Conservation (phyloP, 2,797 vertebrate genomes). For the Pseudopleuronectes americanus region DNA sequence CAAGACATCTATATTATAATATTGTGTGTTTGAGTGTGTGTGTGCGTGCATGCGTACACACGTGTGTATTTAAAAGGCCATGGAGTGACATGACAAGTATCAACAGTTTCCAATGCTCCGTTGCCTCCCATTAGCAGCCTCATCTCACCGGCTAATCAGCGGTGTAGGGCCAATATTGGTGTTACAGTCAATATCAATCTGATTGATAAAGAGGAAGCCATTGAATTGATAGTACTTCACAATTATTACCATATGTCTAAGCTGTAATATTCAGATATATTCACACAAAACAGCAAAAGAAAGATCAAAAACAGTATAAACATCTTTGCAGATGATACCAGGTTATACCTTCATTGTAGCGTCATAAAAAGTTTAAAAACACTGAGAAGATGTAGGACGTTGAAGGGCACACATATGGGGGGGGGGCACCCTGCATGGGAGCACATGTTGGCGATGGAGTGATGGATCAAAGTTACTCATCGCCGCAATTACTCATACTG, state of each 20-base stretch:
- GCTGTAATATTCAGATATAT: slow-evolving; percentile 52
- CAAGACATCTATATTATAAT: slow-evolving; percentile 41
- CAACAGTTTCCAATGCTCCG: slow-evolving; percentile 29
- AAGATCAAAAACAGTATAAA: slow-evolving; percentile 45
- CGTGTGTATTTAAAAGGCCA: slow-evolving; percentile 15
- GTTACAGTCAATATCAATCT: slow-evolving; percentile 43
- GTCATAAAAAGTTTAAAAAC: slow-evolving; percentile 34
- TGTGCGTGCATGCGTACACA: slow-evolving; percentile 4
- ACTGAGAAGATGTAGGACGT: slow-evolving; percentile 38
- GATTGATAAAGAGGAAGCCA: slow-evolving; percentile 55
- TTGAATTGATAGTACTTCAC: slow-evolving; percentile 72
- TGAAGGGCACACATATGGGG: slow-evolving; percentile 45
- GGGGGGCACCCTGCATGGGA: slow-evolving; percentile 20
- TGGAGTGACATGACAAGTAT: slow-evolving; percentile 26
- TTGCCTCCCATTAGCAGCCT: slow-evolving; percentile 38
- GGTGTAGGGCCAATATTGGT: slow-evolving; percentile 61
- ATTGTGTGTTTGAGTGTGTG: slow-evolving; percentile 8
- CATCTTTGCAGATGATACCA: slow-evolving; percentile 41
- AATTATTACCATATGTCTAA: slow-evolving; percentile 54
- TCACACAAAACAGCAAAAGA: slow-evolving; percentile 61
- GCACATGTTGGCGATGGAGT: slow-evolving; percentile 23
- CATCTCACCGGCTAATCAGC: slow-evolving; percentile 40
- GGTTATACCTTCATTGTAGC: slow-evolving; percentile 15
- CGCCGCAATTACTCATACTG: slow-evolving; percentile 34
- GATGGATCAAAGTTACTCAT: slow-evolving; percentile 29